Percentiles rank a stretch among this genome's conserved stretches.
Evolutionary conservation across 2,888 invertebrate genomes (phyloP).

Genomic region (Salpingus planirostris): DNA sequence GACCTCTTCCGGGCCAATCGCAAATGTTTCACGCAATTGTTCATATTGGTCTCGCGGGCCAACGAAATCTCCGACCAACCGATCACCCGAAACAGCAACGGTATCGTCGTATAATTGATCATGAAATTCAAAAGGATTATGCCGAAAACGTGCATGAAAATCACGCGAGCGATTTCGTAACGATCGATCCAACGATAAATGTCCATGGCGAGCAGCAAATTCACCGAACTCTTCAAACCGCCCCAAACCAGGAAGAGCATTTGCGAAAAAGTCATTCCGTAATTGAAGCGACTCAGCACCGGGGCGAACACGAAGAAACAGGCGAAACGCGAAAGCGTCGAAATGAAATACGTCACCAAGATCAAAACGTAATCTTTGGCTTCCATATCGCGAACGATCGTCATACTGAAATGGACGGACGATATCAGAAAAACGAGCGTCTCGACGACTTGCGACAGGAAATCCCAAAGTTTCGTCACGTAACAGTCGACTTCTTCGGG

Average conservation of each 20-base stretch:
- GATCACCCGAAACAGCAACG: constrained; percentile 1
- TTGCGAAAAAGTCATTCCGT: constrained; percentile 3
- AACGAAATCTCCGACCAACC: constrained; percentile 1
- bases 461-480: constrained; percentile 2
- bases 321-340: constrained; percentile 1
- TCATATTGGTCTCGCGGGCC: constrained; percentile 4
- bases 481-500: constrained; percentile 1
- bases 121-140: constrained; percentile 1
- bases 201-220: not conserved
- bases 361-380: constrained; percentile 2
- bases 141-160: not conserved
- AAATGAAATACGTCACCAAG: constrained; percentile 3
- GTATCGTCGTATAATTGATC: constrained; percentile 2
- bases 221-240: constrained; percentile 3
- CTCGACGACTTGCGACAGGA: not conserved
- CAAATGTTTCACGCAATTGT: constrained; percentile 5
- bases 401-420: not conserved
- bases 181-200: not conserved
- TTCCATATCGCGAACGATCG: not conserved
- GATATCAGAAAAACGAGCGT: constrained; percentile 1
- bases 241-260: constrained; percentile 4
- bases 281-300: constrained; percentile 1
- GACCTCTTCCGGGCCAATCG: constrained; percentile 1
- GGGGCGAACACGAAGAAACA: constrained; percentile 3
- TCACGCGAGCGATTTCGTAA: not conserved